Evolutionary conservation across 1,140 invertebrate species (phyloP), one percentile per base, ranked within the genome.

Genomic region (Camponotus pennsylvanicus): DNA sequence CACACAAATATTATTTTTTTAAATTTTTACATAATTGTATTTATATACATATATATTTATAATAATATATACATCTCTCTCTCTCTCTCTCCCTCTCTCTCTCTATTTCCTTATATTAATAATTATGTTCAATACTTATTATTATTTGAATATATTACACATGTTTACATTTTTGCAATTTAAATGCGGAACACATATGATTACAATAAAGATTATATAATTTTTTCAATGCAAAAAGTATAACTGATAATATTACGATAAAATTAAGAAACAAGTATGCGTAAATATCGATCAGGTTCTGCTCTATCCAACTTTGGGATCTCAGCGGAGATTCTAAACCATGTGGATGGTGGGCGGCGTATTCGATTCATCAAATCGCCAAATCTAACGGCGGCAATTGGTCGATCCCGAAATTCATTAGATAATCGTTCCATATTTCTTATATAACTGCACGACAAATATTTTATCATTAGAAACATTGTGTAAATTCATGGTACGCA

Each of bases 351-450:
- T 73, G 83, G 3, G 6, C 61, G 15, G 40, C 4, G 0, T 77
- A 67, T 67, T 85, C 83, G 4, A 85, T 67, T 2, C 61, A 11
- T 63, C 83, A 85, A 59, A 70, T 9, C 42, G 49, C 73, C n/a
- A 85, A 55, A 9, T 85, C 73, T 37, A 85, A 77, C 3, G 83
- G 63, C 21, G 49, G 15, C 15, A 85, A 85, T 0, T 45, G 73
- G 21, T 0, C 73, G 73, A 66, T 85, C 73, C 0, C 83, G 61
- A n/a, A 67, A 85, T 78, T 85, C 34, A 18, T 8, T 13, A 2
- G 63, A 85, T 32, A 85, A 55, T 45, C 7, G 42, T 45, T 85
- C 69, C 73, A 85, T 85, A 34, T 85, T 85, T 69, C 6, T 40
- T n/a, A n/a, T 13, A 57, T 85, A 85, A 66, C 83, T 85, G 27